Evolutionary conservation across 2,888 invertebrate species (phyloP), one percentile per base, ranked within the genome.

Genomic region (Caenorhabditis afra): DNA sequence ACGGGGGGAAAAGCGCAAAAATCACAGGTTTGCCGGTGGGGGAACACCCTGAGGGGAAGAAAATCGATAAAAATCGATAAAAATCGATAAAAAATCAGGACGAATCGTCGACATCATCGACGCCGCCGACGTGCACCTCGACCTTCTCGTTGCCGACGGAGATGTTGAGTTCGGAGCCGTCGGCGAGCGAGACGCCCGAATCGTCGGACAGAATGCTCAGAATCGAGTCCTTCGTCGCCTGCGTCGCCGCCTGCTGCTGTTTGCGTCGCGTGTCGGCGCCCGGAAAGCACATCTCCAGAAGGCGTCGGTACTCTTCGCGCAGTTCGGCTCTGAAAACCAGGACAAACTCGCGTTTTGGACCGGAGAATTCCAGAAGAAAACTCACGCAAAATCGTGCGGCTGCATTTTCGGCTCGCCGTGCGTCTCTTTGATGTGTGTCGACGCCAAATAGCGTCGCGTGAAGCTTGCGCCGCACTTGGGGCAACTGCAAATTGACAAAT

Each of bases 401-500:
- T 80, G 65, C 20, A 73, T 35, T 14, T 66, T 67, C 12, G 53
- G 5, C 35, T 70, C 71, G 1, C 58, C 44, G 50, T 80, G 80
- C 35, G 50, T 58, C 12, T 80, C 80, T 35, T 76, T 76, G 12
- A 80, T 76, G 55, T 80, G 80, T 12, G 76, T 61, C n/a, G 75
- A 68, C 8, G 73, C 81, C 16, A 81, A 45, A 52, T 83, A 81
- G 16, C 77, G 52, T 5, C 83, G 70, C 1, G 79, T 81, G 49
- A 74, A 81, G 18, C 73, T 77, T 1, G 76, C 68, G n/a, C 67
- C 55, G 35, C 83, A 83, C 14, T 66, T 41, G 3, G 83, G 76
- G 59, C 83, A 83, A 45, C 82, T 81, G 65, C 29, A 81, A 80
- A 53, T n/a, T n/a, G n/a, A n/a, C n/a, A n/a, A n/a, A n/a, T n/a